These are phyloP conservation scores for Siderastrea siderea DNA, from an alignment of 92 coral and sea anemone species.

Conservation along the genomic window DNA sequence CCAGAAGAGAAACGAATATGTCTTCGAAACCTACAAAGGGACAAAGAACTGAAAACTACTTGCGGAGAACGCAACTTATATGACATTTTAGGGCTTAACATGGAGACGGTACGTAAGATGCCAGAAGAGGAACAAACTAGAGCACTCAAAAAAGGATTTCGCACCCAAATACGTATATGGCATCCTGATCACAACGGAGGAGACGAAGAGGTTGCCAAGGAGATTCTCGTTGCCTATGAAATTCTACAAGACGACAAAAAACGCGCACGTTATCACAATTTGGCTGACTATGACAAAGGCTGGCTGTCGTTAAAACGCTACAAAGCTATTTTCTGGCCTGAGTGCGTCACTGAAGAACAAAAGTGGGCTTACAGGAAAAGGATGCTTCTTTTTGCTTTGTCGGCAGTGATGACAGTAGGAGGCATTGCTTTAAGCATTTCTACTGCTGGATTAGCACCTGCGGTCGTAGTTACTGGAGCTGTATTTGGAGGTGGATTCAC, in stretches of 20 bases:
- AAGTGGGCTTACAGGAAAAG: constrained; percentile 15
- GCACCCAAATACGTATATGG: constrained; percentile 54
- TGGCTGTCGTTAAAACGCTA: constrained; percentile 37
- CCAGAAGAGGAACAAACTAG: constrained; percentile 26
- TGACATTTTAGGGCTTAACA: constrained; percentile 52
- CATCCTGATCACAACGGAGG: constrained; percentile 68
- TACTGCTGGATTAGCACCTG: constrained; percentile 58
- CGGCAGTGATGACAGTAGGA: constrained; percentile 7
- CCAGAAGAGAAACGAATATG: constrained; percentile 39
- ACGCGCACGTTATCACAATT: constrained; percentile 57
- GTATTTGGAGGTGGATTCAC: constrained; percentile 20
- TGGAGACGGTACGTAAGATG: constrained; percentile 53
- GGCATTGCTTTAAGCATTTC: constrained; percentile 3
- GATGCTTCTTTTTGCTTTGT: constrained; percentile 3
- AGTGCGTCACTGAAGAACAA: constrained; percentile 63
- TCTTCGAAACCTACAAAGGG: constrained; percentile 48
- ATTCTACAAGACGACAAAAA: constrained; percentile 29
- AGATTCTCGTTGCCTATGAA: constrained; percentile 47
- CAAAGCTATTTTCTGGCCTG: constrained; percentile 58
- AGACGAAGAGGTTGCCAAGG: constrained; percentile 50
- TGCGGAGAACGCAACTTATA: constrained; percentile 41
- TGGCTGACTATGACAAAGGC: constrained; percentile 60
- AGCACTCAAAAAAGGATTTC: constrained; percentile 34
- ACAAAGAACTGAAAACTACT: constrained; percentile 19
- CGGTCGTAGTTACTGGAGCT: constrained; percentile 18